phyloP scores from a whole-genome alignment of 1,140 invertebrate species.

The Bombus waltoni region DNA sequence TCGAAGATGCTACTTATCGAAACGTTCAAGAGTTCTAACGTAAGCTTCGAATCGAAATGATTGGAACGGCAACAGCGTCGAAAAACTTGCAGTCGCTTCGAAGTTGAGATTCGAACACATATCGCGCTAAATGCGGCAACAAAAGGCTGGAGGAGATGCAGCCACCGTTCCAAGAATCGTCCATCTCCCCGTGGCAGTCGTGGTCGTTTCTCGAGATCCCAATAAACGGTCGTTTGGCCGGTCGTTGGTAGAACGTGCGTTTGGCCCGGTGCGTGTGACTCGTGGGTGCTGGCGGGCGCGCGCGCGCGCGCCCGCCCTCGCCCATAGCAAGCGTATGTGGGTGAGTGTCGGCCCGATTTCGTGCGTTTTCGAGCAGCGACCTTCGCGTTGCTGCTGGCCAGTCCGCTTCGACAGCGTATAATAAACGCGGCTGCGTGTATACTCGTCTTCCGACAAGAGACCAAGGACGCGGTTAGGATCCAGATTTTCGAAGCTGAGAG shows the following conservation, averaged over 20 bases:
- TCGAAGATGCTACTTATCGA: too few species aligned
- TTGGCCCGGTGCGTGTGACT: slow-evolving; percentile 24
- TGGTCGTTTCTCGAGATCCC: slow-evolving; percentile 56
- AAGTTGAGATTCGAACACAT: neutral
- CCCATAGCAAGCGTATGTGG: slow-evolving; percentile 32
- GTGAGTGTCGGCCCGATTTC: slow-evolving; percentile 29
- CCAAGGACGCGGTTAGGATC: slow-evolving; percentile 32
- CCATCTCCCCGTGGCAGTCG: slow-evolving; percentile 45
- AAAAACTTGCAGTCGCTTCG: neutral
- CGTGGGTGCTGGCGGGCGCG: neutral
- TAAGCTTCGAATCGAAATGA: neutral
- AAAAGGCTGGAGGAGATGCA: slow-evolving; percentile 67
- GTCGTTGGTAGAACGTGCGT: slow-evolving; percentile 9
- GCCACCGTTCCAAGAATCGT: slow-evolving; percentile 64
- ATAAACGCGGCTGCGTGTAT: slow-evolving; percentile 55
- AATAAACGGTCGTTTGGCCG: slow-evolving; percentile 44
- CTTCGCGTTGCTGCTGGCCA: slow-evolving; percentile 26
- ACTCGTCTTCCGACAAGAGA: slow-evolving; percentile 55
- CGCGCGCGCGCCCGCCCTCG: neutral
- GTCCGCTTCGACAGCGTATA: slow-evolving; percentile 44
- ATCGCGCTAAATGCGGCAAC: slow-evolving; percentile 15
- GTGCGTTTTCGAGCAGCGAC: slow-evolving; percentile 37
- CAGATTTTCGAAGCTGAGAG: neutral
- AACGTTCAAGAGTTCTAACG: too few species aligned
- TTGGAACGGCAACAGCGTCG: neutral